phyloP scores from a whole-genome alignment of 2,888 invertebrate genomes.

The Timema cristinae region DNA sequence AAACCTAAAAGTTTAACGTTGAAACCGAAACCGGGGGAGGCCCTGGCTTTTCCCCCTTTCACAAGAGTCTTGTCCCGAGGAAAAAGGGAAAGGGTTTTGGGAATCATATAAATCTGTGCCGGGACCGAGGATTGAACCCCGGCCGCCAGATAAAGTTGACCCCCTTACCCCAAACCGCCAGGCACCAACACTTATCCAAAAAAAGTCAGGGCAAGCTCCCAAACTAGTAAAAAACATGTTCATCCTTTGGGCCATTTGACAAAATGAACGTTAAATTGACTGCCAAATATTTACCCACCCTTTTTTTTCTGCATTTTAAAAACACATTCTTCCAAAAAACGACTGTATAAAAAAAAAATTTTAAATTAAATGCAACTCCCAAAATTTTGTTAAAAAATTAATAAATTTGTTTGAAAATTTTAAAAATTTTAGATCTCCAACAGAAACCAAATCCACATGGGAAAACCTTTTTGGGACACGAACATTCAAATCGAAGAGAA shows the following conservation, averaged over 20 bases:
- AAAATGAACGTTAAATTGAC: slow-evolving; percentile 34
- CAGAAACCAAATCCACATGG: slow-evolving; percentile 14
- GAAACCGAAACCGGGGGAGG: too few species aligned
- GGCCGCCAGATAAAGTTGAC: too few species aligned
- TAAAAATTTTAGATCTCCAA: slow-evolving; percentile 29
- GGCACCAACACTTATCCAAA: slow-evolving; percentile 29
- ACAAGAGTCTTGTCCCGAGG: too few species aligned
- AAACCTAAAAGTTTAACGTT: too few species aligned
- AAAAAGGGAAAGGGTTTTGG: too few species aligned
- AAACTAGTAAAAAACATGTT: slow-evolving; percentile 34
- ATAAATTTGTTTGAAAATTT: background rate
- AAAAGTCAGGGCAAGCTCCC: slow-evolving; percentile 31
- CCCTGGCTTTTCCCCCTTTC: too few species aligned
- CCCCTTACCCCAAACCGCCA: too few species aligned
- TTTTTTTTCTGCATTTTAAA: slow-evolving; percentile 27
- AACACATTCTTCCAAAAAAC: background rate
- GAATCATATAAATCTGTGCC: too few species aligned
- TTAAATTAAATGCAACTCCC: slow-evolving; percentile 29
- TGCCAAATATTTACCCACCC: slow-evolving; percentile 36
- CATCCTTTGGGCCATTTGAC: slow-evolving; percentile 33
- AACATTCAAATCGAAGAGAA: background rate
- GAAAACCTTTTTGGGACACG: background rate
- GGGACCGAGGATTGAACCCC: too few species aligned
- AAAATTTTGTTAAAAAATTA: slow-evolving; percentile 31
- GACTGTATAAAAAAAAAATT: background rate